Evolutionary conservation across 2,797 vertebrate genomes (phyloP).

Genomic region (Chelon auratus): DNA sequence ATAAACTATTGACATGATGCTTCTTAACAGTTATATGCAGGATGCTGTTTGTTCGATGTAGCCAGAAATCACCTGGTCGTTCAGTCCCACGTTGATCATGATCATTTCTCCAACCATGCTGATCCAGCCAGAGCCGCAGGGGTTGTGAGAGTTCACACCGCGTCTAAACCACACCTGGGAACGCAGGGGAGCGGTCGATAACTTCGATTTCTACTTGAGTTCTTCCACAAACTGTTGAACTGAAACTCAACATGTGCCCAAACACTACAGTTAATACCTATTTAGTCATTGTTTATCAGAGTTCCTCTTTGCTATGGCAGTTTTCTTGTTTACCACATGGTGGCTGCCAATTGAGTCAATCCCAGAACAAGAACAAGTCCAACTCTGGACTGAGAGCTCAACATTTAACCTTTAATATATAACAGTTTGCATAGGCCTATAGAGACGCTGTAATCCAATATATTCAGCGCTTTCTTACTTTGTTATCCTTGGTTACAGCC

Average conservation of each 20-base stretch:
- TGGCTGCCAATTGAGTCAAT: neutral
- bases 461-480: slow-evolving; percentile 83
- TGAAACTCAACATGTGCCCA: neutral
- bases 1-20: neutral
- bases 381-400: neutral
- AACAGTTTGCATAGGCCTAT: neutral
- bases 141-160: slow-evolving; percentile 95
- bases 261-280: neutral
- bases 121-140: slow-evolving; percentile 96
- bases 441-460: neutral
- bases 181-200: slow-evolving; percentile 4
- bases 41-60: neutral
- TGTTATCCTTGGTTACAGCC: slow-evolving; percentile 95
- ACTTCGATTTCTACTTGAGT: neutral
- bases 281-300: neutral
- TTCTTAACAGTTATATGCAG: neutral
- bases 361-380: neutral
- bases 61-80: slow-evolving; percentile 89
- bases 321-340: neutral
- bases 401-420: neutral
- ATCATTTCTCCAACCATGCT: slow-evolving; percentile 97
- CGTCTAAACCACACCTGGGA: slow-evolving; percentile 96
- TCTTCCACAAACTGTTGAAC: neutral
- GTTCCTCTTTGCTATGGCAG: neutral
- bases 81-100: slow-evolving; percentile 94